Evolutionary conservation across 2,888 invertebrate genomes (phyloP), one percentile per base, ranked within the genome.

Genomic region (Cryptophagus acutangulus): DNA sequence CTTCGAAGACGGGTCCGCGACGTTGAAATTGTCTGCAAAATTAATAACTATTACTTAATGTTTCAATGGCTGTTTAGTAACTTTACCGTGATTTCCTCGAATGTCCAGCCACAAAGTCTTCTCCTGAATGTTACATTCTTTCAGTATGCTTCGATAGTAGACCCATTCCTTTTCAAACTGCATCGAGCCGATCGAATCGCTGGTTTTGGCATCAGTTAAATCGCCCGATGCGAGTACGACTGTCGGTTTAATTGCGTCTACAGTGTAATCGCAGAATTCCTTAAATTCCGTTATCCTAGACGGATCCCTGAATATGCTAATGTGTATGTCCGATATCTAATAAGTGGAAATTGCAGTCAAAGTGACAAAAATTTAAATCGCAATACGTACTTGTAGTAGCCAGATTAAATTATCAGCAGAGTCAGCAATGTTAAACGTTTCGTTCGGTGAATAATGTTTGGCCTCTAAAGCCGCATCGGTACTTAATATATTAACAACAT

Each of bases 281-380:
- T 78, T 77, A 41, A 93, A 78, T 57, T 91, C 84, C 18, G 79
- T 76, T 60, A 84, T 82, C 61, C 92, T 76, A 6, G 74, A 73
- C 26, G 76, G 76, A 63, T 89, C 89, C 59, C 80, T 76, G 65
- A 87, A 90, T 67, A 85, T 81, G 66, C 91, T 92, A 46, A 93
- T 80, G 65, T 93, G 93, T 49, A 92, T 77, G 69, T 93, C 93
- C 43, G 89, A 85, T 58, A 93, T 82, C 90, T 92, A 65, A 33
- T 74, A 69, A 24, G 12, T 10, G n/a, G 6, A 18, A 41, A 43
- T 36, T 36, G 61, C 58, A 28, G 9, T 3, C 3, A 26, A 26
- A n/a, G n/a, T n/a, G n/a, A n/a, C n/a, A n/a, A 8, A n/a, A 26
- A 6, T 20, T 26, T 26, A 4, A 4, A 26, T 3, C 12, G 26